These are phyloP conservation scores for Atractosteus spatula DNA, from an alignment of 2,113 vertebrate species.

Conservation along the genomic window DNA sequence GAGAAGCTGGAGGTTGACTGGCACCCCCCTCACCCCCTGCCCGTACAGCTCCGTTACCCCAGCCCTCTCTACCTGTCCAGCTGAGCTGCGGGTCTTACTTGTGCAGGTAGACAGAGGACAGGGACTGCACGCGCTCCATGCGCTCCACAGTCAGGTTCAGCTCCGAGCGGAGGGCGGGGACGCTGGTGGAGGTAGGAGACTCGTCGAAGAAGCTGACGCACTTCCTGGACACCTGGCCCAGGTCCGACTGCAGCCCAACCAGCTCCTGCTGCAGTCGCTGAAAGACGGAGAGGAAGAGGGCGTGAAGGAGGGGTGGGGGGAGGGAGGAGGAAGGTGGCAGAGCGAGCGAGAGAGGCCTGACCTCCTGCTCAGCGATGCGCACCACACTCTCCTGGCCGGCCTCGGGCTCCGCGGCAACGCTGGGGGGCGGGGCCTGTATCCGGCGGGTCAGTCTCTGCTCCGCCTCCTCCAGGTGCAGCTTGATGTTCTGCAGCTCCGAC, in stretches of 20 bases:
- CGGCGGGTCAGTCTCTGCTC: constrained; percentile 76
- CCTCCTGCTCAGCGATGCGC: constrained; percentile 86
- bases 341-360: constrained; percentile 43
- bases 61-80: too few relatives aligned
- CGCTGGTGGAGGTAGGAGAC: constrained; percentile 75
- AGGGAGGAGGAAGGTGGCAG: not conserved
- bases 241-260: constrained; percentile 65
- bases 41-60: too few relatives aligned
- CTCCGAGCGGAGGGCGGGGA: constrained; percentile 75
- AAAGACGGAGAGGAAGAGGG: not conserved
- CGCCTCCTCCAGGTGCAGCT: constrained; percentile 75
- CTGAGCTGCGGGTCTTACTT: constrained; percentile 69
- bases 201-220: constrained; percentile 82
- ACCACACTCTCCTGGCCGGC: constrained; percentile 63
- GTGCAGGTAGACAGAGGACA: constrained; percentile 84
- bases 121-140: constrained; percentile 74
- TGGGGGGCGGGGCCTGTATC: constrained; percentile 67
- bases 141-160: constrained; percentile 80
- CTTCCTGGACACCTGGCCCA: constrained; percentile 71
- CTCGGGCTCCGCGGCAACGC: constrained; percentile 53
- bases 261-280: constrained; percentile 75
- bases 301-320: not conserved
- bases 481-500: constrained; percentile 83
- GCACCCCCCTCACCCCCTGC: too few relatives aligned
- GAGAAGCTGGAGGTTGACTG: not conserved